Base-by-base conservation (phyloP, 2,113 vertebrate genomes). In the Prietella phreatophila region DNA sequence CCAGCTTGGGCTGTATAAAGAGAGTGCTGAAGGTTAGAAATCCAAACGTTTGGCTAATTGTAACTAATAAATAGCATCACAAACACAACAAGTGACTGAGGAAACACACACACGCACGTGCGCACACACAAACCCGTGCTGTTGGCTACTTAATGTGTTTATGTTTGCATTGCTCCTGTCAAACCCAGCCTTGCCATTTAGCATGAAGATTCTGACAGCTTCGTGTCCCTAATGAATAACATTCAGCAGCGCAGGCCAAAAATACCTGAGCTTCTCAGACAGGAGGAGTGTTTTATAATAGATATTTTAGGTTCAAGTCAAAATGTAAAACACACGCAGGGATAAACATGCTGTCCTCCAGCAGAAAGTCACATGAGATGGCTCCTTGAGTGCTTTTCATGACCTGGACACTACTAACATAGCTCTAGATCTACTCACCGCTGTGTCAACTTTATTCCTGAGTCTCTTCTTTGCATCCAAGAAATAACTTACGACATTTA, bases 1-100 rank as follows among this genome's bases (percentile, higher is more conserved):
- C 96, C 2, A 96, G 93, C 76, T 97, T 97, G 0, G 98, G 98
- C 98, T 99, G 22, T 19, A 87, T 50, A 85, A 61, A 69, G 11
- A 85, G 10, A 63, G 22, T 30, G 20, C 15, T 27, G 69, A 33
- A 61, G 19, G 30, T 82, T 60, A 60, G 4, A 60, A 33, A 22
- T 58, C 27, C 4, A 13, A 78, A 78, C 0, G 7, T 30, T 53
- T 30, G 47, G 50, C 76, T 53, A 79, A 55, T 55, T 79, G 55
- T 5, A 33, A 4, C 33, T 60, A 36, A 14, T 27, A 61, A 39
- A 61, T 39, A 7, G 1, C 0, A 58, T 39, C 58, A 39, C n/a
- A 42, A 22, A 39, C 20, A 27, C 20, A 76, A 76, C 19, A 53
- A 53, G 42, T 75, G 4, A 17, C 25, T 47, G n/a, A 50, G 20